phyloP scores from a whole-genome alignment of 1,140 invertebrate species.

The Oreohelix idahoensis region DNA sequence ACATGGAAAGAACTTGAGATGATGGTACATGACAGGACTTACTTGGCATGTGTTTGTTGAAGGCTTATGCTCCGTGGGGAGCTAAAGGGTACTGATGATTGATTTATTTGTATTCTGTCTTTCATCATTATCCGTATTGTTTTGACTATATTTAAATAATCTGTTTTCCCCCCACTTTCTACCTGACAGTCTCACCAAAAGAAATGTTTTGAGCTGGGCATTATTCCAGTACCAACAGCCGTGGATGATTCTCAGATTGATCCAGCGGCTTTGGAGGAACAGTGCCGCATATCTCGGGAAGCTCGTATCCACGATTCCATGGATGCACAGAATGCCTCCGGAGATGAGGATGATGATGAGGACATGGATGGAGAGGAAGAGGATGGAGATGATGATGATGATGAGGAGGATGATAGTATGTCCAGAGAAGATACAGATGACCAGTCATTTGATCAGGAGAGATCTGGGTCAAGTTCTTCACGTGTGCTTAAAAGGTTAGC shows the following conservation, averaged over 20 bases:
- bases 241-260: slow-evolving; percentile 83
- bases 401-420: slow-evolving; percentile 50
- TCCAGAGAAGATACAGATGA: slow-evolving; percentile 51
- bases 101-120: too few relatives aligned
- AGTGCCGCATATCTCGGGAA: slow-evolving; percentile 66
- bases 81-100: too few relatives aligned
- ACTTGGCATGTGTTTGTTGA: too few relatives aligned
- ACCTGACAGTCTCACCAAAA: slow-evolving; percentile 85
- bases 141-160: too few relatives aligned
- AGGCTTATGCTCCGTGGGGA: too few relatives aligned
- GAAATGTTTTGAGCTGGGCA: slow-evolving; percentile 88
- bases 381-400: slow-evolving; percentile 62
- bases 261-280: slow-evolving; percentile 78
- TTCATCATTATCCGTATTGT: too few relatives aligned
- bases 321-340: slow-evolving; percentile 41
- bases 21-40: too few relatives aligned
- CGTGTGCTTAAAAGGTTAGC: slow-evolving; percentile 28
- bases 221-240: slow-evolving; percentile 82
- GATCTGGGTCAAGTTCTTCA: slow-evolving; percentile 6
- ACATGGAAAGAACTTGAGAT: too few relatives aligned
- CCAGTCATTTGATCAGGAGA: slow-evolving; percentile 32
- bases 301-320: slow-evolving; percentile 53
- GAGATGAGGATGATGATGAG: slow-evolving; percentile 57
- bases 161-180: too few relatives aligned
- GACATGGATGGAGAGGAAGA: slow-evolving; percentile 63